Evolutionary conservation across 2,888 invertebrate species (phyloP).

Genomic region (Doris montereyensis): DNA sequence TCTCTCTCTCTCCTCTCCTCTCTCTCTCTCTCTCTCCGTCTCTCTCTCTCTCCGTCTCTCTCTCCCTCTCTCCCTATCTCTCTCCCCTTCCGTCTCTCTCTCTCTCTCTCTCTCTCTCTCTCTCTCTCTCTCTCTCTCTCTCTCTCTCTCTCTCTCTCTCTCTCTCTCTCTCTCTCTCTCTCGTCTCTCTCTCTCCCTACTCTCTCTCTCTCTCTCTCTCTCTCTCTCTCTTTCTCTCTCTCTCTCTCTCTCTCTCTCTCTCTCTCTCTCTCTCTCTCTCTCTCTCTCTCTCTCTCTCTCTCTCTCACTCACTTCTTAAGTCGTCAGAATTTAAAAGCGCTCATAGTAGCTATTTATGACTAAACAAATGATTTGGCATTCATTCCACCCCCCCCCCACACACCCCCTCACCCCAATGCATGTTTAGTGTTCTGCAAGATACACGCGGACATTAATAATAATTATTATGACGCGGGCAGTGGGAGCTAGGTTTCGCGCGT

Average conservation of each 20-base stretch:
- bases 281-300: neutral
- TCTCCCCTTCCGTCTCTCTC: neutral
- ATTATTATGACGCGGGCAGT: too few species aligned
- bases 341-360: too few species aligned
- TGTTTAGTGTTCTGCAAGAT: too few species aligned
- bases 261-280: neutral
- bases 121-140: neutral
- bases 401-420: too few species aligned
- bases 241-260: neutral
- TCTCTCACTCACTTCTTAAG: neutral
- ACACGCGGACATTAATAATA: too few species aligned
- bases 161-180: neutral
- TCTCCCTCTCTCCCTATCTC: neutral
- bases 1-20: neutral
- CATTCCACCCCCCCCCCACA: too few species aligned
- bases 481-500: too few species aligned
- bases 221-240: neutral
- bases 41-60: neutral
- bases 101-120: neutral
- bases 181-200: neutral
- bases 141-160: neutral
- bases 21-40: neutral
- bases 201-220: neutral
- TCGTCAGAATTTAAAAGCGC: too few species aligned
- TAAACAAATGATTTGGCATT: too few species aligned